Percentiles rank a stretch among this genome's conserved stretches.
Evolutionary conservation across 2,113 vertebrate genomes (phyloP).

Genomic region (Ancistrus triradiatus): DNA sequence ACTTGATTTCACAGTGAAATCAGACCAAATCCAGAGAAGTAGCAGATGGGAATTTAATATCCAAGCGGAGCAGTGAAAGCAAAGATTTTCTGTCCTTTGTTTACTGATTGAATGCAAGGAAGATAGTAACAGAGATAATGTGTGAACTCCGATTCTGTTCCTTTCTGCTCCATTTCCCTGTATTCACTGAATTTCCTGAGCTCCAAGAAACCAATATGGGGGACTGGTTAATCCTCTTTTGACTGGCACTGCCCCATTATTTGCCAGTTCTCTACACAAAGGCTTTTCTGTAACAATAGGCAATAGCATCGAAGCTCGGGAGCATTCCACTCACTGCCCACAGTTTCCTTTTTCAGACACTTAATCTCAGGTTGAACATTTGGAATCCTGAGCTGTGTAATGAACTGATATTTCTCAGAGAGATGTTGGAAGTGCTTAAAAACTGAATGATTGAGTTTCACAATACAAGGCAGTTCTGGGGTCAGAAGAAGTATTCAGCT

Average conservation of each 20-base stretch:
- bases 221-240: slow-evolving; percentile 38
- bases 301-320: slow-evolving; percentile 28
- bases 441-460: slow-evolving; percentile 5
- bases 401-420: slow-evolving; percentile 36
- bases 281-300: slow-evolving; percentile 51
- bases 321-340: slow-evolving; percentile 29
- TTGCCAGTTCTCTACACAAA: slow-evolving; percentile 38
- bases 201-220: slow-evolving; percentile 40
- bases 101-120: background rate
- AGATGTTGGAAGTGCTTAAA: slow-evolving; percentile 32
- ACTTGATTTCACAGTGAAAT: slow-evolving; percentile 6
- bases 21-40: slow-evolving; percentile 15
- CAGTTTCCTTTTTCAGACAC: slow-evolving; percentile 33
- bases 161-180: slow-evolving; percentile 42
- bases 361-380: slow-evolving; percentile 39
- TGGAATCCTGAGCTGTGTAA: slow-evolving; percentile 46
- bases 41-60: slow-evolving; percentile 16
- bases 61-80: no score
- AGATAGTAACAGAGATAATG: slow-evolving; percentile 7
- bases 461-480: slow-evolving; percentile 18
- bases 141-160: slow-evolving; percentile 31
- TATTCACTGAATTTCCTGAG: slow-evolving; percentile 25
- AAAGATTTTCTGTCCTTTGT: no score
- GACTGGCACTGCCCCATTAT: slow-evolving; percentile 17
- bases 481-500: slow-evolving; percentile 7